A percentile compares a stretch with the other conserved stretches of the same genome.
These are phyloP conservation scores for Helicolenus hilgendorfi DNA, from an alignment of 2,797 vertebrate genomes.

Conservation along the genomic window DNA sequence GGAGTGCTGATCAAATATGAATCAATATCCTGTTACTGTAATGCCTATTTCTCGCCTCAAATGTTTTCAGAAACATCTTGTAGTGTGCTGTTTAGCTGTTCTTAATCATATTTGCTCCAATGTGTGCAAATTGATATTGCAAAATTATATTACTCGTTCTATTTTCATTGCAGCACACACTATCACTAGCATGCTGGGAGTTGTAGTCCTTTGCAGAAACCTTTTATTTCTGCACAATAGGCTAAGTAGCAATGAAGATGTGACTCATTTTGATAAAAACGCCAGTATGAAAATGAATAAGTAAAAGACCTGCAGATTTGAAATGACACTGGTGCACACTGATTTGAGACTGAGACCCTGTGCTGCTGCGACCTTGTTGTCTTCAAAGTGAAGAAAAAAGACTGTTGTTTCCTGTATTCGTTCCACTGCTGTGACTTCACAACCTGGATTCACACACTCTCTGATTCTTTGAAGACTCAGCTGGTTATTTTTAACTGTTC, in stretches of 20 bases:
- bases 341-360: background rate
- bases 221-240: background rate
- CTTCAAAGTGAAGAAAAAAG: background rate
- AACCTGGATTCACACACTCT: background rate
- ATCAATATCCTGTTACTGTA: no score
- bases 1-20: no score
- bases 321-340: background rate
- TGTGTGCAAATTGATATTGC: background rate
- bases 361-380: background rate
- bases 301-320: background rate
- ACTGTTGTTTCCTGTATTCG: background rate
- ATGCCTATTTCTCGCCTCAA: no score
- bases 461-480: conserved; percentile 1
- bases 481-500: conserved; percentile 40
- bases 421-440: background rate
- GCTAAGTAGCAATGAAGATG: background rate
- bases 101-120: no score
- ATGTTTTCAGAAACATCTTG: no score
- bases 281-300: background rate
- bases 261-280: background rate
- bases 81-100: no score
- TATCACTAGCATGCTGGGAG: background rate
- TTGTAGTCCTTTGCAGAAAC: background rate
- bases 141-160: background rate
- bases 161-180: background rate